phyloP scores from a whole-genome alignment of 2,797 vertebrate genomes.

The Schizothorax lantsangensis region DNA sequence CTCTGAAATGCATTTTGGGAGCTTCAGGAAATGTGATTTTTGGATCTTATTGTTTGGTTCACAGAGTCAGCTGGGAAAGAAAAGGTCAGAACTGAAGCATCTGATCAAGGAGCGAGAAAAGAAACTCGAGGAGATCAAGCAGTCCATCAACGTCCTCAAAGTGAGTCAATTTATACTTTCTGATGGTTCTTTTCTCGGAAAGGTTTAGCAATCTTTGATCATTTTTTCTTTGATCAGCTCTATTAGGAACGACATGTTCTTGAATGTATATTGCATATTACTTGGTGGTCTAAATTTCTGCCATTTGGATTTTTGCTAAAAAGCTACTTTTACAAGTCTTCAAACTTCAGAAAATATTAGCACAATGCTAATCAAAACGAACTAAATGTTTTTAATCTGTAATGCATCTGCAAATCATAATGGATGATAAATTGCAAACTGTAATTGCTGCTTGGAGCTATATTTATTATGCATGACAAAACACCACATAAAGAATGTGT shows the following conservation, averaged over 20 bases:
- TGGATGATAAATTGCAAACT: not conserved
- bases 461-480: not conserved
- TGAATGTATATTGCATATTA: not conserved
- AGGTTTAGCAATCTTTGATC: not conserved
- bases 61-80: conserved; percentile 75
- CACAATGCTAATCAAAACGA: not conserved
- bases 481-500: not conserved
- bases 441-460: not conserved
- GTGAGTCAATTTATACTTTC: conserved; percentile 65
- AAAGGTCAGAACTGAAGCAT: conserved; percentile 77
- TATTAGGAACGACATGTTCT: not conserved
- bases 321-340: not conserved
- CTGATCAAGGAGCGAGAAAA: conserved; percentile 81
- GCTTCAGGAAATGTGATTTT: not conserved
- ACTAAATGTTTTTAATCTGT: not conserved
- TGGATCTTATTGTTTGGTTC: not conserved
- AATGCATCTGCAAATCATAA: not conserved
- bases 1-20: not conserved
- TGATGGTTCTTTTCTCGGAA: not conserved
- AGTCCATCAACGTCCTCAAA: conserved; percentile 82
- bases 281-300: not conserved
- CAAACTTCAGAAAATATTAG: not conserved
- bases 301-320: not conserved
- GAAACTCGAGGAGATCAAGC: conserved; percentile 82
- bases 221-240: not conserved